Conservation (phyloP, 1,140 invertebrate species). For the Caenorhabditis remanei region DNA sequence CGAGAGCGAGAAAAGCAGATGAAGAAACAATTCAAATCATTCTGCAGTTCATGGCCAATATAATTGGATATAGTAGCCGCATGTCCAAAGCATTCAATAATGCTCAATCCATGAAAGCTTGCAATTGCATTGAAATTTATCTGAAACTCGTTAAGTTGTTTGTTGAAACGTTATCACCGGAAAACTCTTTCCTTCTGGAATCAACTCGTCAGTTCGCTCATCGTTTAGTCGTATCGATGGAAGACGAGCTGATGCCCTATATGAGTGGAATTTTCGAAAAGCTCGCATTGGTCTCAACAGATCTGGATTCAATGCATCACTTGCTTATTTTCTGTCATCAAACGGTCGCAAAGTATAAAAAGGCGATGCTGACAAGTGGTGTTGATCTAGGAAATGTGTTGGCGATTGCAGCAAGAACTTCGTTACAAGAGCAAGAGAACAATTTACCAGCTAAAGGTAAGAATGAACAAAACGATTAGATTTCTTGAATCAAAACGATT, state of each 20-base stretch:
- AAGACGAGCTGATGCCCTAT: conserved; percentile 61
- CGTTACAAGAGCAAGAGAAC: conserved; percentile 22
- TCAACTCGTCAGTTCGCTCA: conserved; percentile 57
- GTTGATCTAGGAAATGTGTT: conserved; percentile 52
- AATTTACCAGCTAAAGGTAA: conserved; percentile 21
- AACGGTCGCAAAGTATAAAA: conserved; percentile 65
- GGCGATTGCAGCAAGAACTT: conserved; percentile 49
- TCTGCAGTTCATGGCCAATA: conserved; percentile 63
- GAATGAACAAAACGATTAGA: neutral
- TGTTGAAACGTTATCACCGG: conserved; percentile 46
- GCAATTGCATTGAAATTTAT: conserved; percentile 62
- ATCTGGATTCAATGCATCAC: conserved; percentile 62
- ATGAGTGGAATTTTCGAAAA: conserved; percentile 61
- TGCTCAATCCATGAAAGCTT: conserved; percentile 56
- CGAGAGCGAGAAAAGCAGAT: conserved; percentile 47
- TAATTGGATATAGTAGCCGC: conserved; percentile 63
- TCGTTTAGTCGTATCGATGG: conserved; percentile 63
- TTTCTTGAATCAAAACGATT: neutral
- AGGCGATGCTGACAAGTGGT: conserved; percentile 50
- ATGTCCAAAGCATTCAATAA: conserved; percentile 66
- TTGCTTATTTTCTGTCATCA: conserved; percentile 64
- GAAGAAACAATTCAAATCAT: conserved; percentile 49
- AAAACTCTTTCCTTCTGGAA: conserved; percentile 60
- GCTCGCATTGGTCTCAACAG: conserved; percentile 52
- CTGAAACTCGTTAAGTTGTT: conserved; percentile 58